These are phyloP conservation scores for Camponotus floridanus DNA, from an alignment of 1,140 invertebrate genomes.

Conservation along the genomic window DNA sequence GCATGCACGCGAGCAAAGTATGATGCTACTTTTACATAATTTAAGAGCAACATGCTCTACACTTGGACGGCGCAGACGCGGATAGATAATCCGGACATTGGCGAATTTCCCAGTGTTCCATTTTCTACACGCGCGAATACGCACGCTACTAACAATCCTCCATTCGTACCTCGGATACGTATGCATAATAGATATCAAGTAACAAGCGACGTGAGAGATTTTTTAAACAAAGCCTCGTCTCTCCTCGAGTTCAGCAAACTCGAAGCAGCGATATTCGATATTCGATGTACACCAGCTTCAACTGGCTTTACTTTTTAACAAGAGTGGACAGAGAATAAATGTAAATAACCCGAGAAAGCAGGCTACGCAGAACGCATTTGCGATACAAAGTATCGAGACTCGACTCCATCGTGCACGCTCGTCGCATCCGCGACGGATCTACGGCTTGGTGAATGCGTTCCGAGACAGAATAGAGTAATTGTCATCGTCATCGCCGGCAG, in stretches of 20 bases:
- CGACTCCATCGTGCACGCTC: no score
- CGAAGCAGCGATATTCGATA: no score
- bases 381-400: no score
- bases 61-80: constrained; percentile 47
- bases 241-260: no score
- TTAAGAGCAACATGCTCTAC: constrained; percentile 36
- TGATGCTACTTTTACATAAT: constrained; percentile 61
- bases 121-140: constrained; percentile 37
- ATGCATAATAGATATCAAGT: neutral
- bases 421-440: constrained; percentile 66
- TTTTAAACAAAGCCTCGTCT: no score
- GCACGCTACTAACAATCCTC: neutral
- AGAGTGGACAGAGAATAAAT: no score
- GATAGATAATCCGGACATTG: constrained; percentile 51
- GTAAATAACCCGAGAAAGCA: no score
- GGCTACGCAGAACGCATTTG: no score
- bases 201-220: neutral
- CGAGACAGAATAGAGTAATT: constrained; percentile 67
- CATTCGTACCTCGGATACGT: neutral
- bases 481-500: constrained; percentile 40
- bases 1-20: constrained; percentile 35
- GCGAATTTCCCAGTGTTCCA: constrained; percentile 61
- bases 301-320: no score
- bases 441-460: constrained; percentile 76
- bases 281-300: no score